Evolutionary conservation across 2,888 invertebrate species (phyloP), one percentile per base, ranked within the genome.

Genomic region (Orchesellides sinensis): DNA sequence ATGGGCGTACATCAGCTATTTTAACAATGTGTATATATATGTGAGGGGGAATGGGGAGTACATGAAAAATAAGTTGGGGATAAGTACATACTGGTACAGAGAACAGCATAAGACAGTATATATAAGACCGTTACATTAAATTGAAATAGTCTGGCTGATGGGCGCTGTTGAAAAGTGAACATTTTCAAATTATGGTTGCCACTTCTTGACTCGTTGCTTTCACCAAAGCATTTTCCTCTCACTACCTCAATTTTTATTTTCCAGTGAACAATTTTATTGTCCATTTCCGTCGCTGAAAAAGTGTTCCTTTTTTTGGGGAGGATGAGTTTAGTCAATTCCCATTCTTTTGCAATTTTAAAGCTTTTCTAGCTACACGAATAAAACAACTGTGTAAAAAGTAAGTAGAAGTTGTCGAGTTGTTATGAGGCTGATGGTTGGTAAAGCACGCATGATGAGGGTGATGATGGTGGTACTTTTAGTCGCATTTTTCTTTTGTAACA

Each of bases 231-330:
- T 14, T 29, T 56, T 61, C n/a, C 32, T 21, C 40, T 35, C 3
- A 10, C 29, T 40, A 25, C 49, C 25, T 52, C 54, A 29, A 68
- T 77, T 77, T 77, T 59, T 66, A 59, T 68, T 68, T n/a, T 68
- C 59, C 56, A 66, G 45, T 45, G 68, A 77, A 35, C 77, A 68
- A 77, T 77, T 68, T 77, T 68, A 77, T 77, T 68, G 77, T 68
- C 77, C 77, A 77, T 77, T 77, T 77, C 77, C 77, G 77, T 32
- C 47, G 17, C 14, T 52, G n/a, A 25, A 52, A 59, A 59, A 29
- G 59, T 59, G 59, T 52, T n/a, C 8, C 52, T 21, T 52, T 21
- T 21, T 21, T 8, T 29, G 29, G 17, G 52, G 69, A 47, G 66
- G 29, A 40, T 19, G 52, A n/a, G n/a, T n/a, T n/a, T n/a, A n/a